Evolutionary conservation across 2,113 vertebrate genomes (phyloP).

Genomic region (Isichthys henryi): DNA sequence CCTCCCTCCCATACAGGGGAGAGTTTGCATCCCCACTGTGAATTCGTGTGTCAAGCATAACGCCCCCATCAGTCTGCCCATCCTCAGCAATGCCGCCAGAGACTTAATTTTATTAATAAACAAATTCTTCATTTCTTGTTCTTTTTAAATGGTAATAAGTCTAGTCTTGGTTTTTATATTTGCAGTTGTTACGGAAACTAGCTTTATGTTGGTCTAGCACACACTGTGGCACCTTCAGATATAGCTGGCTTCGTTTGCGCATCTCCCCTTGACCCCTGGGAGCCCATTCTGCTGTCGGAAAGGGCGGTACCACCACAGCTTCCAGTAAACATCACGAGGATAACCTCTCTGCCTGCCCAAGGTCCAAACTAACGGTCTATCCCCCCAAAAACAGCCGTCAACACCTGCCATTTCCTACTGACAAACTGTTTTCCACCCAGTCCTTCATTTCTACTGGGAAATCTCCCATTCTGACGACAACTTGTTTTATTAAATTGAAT

Average conservation of each 20-base stretch:
- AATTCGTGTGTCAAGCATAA: not conserved
- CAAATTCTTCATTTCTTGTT: not conserved
- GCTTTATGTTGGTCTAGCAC: not conserved
- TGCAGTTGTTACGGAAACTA: not conserved
- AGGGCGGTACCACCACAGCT: not conserved
- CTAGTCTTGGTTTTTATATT: not conserved
- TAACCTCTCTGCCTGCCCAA: not conserved
- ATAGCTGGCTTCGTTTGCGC: not conserved
- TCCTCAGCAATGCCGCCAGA: not conserved
- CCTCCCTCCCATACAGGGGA: not conserved
- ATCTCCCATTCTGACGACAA: not conserved
- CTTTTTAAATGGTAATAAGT: not conserved
- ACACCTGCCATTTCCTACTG: not conserved
- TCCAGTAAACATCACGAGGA: not conserved
- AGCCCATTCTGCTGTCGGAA: not conserved
- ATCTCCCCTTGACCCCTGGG: not conserved
- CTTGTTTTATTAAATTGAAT: not conserved
- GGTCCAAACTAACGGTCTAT: not conserved
- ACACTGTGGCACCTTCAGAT: not conserved
- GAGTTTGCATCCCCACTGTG: not conserved
- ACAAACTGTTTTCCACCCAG: not conserved
- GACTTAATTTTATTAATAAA: not conserved
- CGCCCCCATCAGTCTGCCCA: not conserved
- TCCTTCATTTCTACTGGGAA: not conserved
- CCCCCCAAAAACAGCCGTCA: not conserved